phyloP scores from a whole-genome alignment of 2,888 invertebrate genomes.

The Bombylius discolor region DNA sequence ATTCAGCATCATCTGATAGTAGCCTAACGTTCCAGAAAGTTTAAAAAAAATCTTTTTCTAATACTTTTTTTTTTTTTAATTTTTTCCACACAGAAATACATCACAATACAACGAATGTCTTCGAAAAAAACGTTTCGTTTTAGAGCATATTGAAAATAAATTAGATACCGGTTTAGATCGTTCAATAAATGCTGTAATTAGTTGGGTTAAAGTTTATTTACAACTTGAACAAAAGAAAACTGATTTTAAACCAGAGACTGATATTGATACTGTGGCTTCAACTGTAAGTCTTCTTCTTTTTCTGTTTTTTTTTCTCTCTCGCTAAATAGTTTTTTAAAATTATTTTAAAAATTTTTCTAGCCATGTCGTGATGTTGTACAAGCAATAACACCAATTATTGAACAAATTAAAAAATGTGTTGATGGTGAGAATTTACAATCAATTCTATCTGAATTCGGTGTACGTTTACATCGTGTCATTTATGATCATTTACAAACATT shows the following conservation, averaged over 20 bases:
- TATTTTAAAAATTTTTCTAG: constrained; percentile 31
- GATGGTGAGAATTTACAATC: constrained; percentile 88
- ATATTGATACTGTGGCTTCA: constrained; percentile 74
- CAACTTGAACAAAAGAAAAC: constrained; percentile 90
- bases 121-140: constrained; percentile 68
- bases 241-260: constrained; percentile 82
- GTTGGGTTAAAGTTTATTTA: constrained; percentile 82
- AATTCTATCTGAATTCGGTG: constrained; percentile 77
- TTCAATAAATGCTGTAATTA: constrained; percentile 73
- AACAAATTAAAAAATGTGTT: constrained; percentile 63
- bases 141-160: constrained; percentile 84
- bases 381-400: constrained; percentile 63
- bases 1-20: neutral
- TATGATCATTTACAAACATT: constrained; percentile 90
- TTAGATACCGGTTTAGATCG: constrained; percentile 79
- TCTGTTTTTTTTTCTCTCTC: constrained; percentile 14
- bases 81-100: constrained; percentile 51
- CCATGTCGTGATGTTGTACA: constrained; percentile 76
- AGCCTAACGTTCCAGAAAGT: neutral
- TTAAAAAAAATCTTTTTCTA: neutral
- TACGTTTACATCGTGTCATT: constrained; percentile 82
- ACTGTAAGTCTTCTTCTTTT: constrained; percentile 42
- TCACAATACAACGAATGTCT: constrained; percentile 79
- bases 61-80: constrained; percentile 2
- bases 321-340: neutral